Conservation (phyloP, 2,888 invertebrate genomes). For the Lithophane leautieri region DNA sequence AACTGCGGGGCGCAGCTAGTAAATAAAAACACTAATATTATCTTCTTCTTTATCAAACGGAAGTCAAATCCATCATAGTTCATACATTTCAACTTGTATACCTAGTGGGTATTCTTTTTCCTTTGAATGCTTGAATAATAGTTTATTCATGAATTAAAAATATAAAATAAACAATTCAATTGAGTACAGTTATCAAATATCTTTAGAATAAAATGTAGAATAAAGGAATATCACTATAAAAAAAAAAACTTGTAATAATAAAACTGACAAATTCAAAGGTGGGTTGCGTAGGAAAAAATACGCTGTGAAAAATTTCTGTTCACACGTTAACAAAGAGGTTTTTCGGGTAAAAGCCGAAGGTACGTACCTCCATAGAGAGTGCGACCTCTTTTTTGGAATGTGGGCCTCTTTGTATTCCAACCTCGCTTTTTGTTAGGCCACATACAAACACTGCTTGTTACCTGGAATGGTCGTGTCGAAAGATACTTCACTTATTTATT, state of each 20-base stretch:
- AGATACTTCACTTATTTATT: conserved; percentile 58
- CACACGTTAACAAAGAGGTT: conserved; percentile 77
- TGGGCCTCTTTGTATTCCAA: conserved; percentile 74
- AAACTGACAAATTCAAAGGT: conserved; percentile 54
- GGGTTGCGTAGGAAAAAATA: conserved; percentile 54
- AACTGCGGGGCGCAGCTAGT: too few species aligned
- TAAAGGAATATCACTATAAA: conserved; percentile 45
- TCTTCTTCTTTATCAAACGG: not conserved
- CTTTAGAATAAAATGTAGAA: not conserved
- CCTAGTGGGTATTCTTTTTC: not conserved
- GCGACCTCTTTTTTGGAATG: conserved; percentile 69
- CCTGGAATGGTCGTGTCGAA: conserved; percentile 69
- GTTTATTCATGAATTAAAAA: conserved; percentile 35
- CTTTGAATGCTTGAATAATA: not conserved
- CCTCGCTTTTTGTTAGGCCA: conserved; percentile 72
- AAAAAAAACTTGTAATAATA: conserved; percentile 56
- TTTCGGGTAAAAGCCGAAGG: conserved; percentile 70
- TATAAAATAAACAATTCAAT: conserved; percentile 18
- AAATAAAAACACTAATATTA: not conserved
- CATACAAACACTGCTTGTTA: conserved; percentile 72
- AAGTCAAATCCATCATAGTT: too few species aligned
- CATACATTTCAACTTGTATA: conserved; percentile 1
- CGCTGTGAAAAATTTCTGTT: conserved; percentile 71
- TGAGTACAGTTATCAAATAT: conserved; percentile 18
- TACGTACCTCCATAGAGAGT: conserved; percentile 24